phyloP scores from a whole-genome alignment of 2,797 vertebrate species.

The Amblyopsis hoosieri region DNA sequence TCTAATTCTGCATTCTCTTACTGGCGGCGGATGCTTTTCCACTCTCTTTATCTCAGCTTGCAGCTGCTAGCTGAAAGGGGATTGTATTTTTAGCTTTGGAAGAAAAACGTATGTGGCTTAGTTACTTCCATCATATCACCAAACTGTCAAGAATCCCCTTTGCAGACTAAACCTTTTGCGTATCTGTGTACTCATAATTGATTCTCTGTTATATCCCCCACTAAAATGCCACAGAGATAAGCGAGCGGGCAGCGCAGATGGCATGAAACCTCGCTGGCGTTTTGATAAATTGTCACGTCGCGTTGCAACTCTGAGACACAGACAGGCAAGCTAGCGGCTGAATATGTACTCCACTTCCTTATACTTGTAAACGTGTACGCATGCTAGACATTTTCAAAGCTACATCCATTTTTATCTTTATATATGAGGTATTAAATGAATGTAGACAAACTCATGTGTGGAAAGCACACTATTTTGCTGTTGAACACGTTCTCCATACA shows the following conservation, averaged over 20 bases:
- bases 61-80: conserved; percentile 70
- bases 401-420: conserved; percentile 27
- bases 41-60: conserved; percentile 68
- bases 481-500: conserved; percentile 28
- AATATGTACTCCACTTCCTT: conserved; percentile 59
- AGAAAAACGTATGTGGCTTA: conserved; percentile 59
- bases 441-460: conserved; percentile 61
- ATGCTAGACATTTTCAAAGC: conserved; percentile 64
- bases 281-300: conserved; percentile 79
- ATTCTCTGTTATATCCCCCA: conserved; percentile 79
- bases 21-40: conserved; percentile 46
- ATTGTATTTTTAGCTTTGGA: conserved; percentile 67
- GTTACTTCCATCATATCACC: conserved; percentile 76
- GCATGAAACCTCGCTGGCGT: conserved; percentile 70
- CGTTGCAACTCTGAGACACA: conserved; percentile 71
- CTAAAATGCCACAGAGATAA: conserved; percentile 79
- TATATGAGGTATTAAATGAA: neutral
- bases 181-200: conserved; percentile 82
- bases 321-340: conserved; percentile 29
- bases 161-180: conserved; percentile 73
- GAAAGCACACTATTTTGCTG: conserved; percentile 52
- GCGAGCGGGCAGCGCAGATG: conserved; percentile 54
- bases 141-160: conserved; percentile 76
- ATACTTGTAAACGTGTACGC: conserved; percentile 28
- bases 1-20: conserved; percentile 53